Base-by-base conservation (phyloP, 2,113 vertebrate genomes). In the Myotis lucifugus region DNA sequence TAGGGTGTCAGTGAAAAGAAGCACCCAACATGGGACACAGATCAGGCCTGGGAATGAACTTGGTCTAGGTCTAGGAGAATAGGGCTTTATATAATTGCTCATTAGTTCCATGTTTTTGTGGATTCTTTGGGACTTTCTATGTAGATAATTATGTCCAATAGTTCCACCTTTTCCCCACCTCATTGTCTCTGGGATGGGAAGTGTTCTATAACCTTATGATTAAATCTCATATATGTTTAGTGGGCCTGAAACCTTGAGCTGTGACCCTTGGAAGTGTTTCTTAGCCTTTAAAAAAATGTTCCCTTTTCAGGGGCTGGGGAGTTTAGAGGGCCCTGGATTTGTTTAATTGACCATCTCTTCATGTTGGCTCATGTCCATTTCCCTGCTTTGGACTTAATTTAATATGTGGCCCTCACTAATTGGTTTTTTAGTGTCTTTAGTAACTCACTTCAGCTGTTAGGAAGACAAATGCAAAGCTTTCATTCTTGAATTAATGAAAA, bases 401-500 rank as follows among this genome's bases (percentile, higher is more conserved):
- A 86, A 18, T 8, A 66, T 34, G 1, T 32, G 10, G 2, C 27
- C 12, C 19, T 79, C 42, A 32, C 52, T 97, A 96, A 97, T 94
- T 97, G 85, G 2, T 73, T 64, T 85, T 59, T 91, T 92, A 42
- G 46, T 70, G 76, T 69, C 54, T 82, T 97, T 93, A 90, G 46
- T 95, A 59, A 95, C 88, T 74, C 94, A 13, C 72, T 92, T 94
- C 93, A 91, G 87, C 87, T 81, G 76, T 29, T 90, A 69, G 54
- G 69, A 90, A 48, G 67, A 88, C 82, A 90, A 94, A 91, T 10
- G 64, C 56, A 5, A 48, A 32, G 48, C 29, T 27, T 78, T 52
- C 85, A 54, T 81, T 93, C 77, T 95, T 79, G 79, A 96, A 89
- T 96, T 96, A 94, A 97, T 97, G 73, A 72, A 74, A 91, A 81